A percentile compares a stretch with the other conserved stretches of the same genome.
Conservation (phyloP, 30 jellyfish, hydroid and myxozoan genomes). For the Aurelia aurita region DNA sequence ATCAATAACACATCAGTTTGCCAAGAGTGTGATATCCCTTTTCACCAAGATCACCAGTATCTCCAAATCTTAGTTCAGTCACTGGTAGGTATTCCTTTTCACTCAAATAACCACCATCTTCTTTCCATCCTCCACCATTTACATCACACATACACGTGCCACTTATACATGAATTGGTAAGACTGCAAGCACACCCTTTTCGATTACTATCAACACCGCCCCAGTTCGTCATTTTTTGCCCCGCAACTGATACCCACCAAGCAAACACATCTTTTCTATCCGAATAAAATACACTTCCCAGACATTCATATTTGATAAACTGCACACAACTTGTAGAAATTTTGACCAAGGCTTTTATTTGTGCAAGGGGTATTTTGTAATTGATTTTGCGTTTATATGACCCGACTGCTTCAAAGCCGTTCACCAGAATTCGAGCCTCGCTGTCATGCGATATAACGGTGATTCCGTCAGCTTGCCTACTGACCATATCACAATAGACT, state of each 20-base stretch:
- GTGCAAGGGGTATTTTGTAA: background rate
- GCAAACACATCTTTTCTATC: background rate
- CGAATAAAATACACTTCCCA: background rate
- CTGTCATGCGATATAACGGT: constrained; percentile 64
- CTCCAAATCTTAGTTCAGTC: constrained; percentile 42
- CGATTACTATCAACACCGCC: constrained; percentile 41
- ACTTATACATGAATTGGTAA: background rate
- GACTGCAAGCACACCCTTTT: constrained; percentile 20
- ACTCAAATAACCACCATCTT: constrained; percentile 22
- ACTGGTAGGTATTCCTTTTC: constrained; percentile 30
- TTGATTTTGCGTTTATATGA: constrained; percentile 6
- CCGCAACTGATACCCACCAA: constrained; percentile 45
- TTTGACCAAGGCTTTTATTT: background rate
- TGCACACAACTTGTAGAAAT: constrained; percentile 31
- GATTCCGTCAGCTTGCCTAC: constrained; percentile 30
- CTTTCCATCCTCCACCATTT: constrained; percentile 28
- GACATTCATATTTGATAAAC: constrained; percentile 42
- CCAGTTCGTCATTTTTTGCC: constrained; percentile 35
- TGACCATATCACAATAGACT: constrained; percentile 57
- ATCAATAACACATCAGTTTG: constrained; percentile 12
- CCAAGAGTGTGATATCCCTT: constrained; percentile 32
- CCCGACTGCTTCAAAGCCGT: constrained; percentile 26
- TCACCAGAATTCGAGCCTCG: constrained; percentile 35
- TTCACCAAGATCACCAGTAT: constrained; percentile 21
- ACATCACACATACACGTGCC: constrained; percentile 30